Percentiles rank a stretch among this genome's conserved stretches.
Evolutionary conservation across 1,140 invertebrate species (phyloP).

Genomic region (Dreissena polymorpha): DNA sequence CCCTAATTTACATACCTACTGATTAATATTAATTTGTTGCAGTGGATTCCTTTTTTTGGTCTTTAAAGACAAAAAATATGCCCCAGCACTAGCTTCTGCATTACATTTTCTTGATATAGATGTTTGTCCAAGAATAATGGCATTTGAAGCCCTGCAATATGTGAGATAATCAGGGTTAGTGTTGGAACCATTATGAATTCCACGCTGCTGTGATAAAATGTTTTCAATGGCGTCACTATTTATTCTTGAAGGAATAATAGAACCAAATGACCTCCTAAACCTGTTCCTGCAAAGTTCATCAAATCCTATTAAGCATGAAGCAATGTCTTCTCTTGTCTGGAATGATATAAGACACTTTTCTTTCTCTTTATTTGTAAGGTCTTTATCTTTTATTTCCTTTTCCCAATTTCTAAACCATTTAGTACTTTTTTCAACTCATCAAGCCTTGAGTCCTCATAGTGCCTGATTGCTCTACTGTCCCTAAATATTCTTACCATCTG

Average conservation of each 20-base stretch:
- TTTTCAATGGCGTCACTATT: constrained; percentile 39
- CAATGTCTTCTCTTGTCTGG: constrained; percentile 46
- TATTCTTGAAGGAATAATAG: constrained; percentile 1
- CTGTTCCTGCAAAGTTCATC: background rate
- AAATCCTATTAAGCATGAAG: constrained; percentile 27
- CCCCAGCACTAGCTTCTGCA: too few relatives aligned
- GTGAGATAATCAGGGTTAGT: constrained; percentile 41
- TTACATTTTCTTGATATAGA: constrained; percentile 41
- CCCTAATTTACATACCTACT: too few relatives aligned
- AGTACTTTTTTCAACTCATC: background rate
- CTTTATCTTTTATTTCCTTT: background rate
- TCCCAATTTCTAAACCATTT: constrained; percentile 39
- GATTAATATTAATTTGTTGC: too few relatives aligned
- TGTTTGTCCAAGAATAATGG: constrained; percentile 42
- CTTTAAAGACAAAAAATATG: too few relatives aligned
- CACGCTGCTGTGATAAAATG: constrained; percentile 38
- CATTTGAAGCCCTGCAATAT: too few relatives aligned
- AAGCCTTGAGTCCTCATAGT: constrained; percentile 1
- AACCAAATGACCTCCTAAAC: background rate
- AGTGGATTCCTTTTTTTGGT: too few relatives aligned
- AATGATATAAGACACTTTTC: constrained; percentile 45
- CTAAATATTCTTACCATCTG: constrained; percentile 18
- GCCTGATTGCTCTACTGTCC: constrained; percentile 10
- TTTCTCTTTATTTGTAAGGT: constrained; percentile 10
- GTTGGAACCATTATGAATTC: constrained; percentile 43